phyloP scores from a whole-genome alignment of 2,113 vertebrate genomes.

The Pithys albifrons region DNA sequence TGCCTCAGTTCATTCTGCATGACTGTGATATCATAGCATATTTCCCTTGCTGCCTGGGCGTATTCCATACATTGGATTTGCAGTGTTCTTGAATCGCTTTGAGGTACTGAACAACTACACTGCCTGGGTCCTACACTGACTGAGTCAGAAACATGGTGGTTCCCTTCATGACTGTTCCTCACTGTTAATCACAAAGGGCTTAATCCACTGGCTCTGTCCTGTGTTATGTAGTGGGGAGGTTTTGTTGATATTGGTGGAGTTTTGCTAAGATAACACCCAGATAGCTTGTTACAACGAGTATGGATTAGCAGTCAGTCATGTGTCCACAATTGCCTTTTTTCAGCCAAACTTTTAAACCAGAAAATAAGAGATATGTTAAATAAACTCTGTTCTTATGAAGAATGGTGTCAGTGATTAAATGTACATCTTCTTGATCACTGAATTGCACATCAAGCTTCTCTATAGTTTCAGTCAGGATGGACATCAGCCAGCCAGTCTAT shows the following conservation, averaged over 20 bases:
- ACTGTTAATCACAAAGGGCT: neutral
- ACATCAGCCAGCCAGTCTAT: neutral
- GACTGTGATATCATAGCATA: neutral
- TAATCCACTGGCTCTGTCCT: neutral
- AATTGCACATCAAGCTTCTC: neutral
- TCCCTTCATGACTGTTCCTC: neutral
- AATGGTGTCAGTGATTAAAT: neutral
- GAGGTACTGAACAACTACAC: neutral
- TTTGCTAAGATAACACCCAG: neutral
- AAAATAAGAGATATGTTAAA: neutral
- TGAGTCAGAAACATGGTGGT: neutral
- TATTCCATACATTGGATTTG: neutral
- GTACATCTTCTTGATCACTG: neutral
- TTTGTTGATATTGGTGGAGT: neutral
- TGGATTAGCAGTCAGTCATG: neutral
- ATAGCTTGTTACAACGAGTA: neutral
- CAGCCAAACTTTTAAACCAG: neutral
- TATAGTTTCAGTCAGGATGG: neutral
- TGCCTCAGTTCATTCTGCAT: neutral
- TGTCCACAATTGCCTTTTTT: neutral
- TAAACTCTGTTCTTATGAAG: neutral
- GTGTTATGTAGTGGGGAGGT: neutral
- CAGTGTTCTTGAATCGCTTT: neutral
- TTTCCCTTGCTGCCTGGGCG: neutral
- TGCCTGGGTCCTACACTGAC: neutral